These are phyloP conservation scores for Turnix velox DNA, from an alignment of 2,113 vertebrate species.

Conservation along the genomic window DNA sequence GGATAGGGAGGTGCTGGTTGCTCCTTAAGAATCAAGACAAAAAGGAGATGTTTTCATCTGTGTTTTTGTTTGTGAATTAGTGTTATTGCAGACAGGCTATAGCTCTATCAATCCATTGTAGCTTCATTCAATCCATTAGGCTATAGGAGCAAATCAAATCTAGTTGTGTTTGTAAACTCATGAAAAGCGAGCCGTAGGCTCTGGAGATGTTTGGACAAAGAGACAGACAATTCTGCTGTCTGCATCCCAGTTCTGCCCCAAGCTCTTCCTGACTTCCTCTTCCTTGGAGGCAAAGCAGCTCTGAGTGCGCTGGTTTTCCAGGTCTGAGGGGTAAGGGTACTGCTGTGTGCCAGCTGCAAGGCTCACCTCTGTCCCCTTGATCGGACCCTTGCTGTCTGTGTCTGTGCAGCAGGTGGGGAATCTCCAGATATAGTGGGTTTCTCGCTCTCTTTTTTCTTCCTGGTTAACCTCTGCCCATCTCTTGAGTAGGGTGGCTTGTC, in stretches of 20 bases:
- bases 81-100: background rate
- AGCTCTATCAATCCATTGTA: background rate
- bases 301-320: background rate
- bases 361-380: rapidly evolving
- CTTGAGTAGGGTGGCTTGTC: background rate
- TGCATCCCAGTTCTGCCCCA: background rate
- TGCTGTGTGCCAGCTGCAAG: rapidly evolving
- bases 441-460: background rate
- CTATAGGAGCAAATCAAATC: background rate
- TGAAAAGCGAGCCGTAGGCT: rapidly evolving
- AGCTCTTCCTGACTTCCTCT: background rate
- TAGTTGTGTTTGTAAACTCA: background rate
- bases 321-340: rapidly evolving
- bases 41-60: background rate
- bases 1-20: background rate
- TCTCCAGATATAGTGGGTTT: background rate
- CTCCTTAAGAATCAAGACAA: background rate
- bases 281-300: background rate
- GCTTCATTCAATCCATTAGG: background rate
- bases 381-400: background rate
- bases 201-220: background rate
- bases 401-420: background rate
- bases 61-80: background rate
- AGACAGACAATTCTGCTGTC: background rate
- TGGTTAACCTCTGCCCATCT: background rate